Evolutionary conservation across 2,113 vertebrate species (phyloP).

Genomic region (Labeo rohita): DNA sequence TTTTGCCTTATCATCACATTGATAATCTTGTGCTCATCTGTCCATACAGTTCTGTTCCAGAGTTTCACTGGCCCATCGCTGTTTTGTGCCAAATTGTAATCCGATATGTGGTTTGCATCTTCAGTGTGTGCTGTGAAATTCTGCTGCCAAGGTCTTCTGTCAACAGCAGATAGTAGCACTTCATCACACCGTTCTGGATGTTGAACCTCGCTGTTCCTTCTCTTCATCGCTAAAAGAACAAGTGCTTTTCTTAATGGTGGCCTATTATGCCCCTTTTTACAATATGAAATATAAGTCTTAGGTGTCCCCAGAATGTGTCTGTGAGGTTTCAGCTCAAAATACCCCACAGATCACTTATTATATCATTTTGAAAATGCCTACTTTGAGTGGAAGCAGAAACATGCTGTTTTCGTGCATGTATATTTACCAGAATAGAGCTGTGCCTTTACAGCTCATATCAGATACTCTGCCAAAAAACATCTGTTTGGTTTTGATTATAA

Average conservation of each 20-base stretch:
- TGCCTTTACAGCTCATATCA: too few relatives aligned
- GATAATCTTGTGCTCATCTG: slow-evolving; percentile 34
- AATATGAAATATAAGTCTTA: too few relatives aligned
- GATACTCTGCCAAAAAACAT: too few relatives aligned
- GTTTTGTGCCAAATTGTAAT: slow-evolving; percentile 29
- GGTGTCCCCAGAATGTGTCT: too few relatives aligned
- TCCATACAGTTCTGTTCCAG: slow-evolving; percentile 28
- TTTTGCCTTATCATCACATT: slow-evolving; percentile 15
- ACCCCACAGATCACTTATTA: too few relatives aligned
- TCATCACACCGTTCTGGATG: slow-evolving; percentile 6
- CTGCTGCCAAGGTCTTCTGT: slow-evolving; percentile 26
- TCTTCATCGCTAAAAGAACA: not conserved
- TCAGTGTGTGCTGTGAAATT: not conserved
- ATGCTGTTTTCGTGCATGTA: too few relatives aligned
- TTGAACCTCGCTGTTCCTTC: not conserved
- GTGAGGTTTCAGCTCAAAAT: too few relatives aligned
- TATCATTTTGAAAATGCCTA: too few relatives aligned
- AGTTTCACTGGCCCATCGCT: not conserved
- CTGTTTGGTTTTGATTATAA: too few relatives aligned
- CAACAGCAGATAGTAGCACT: slow-evolving; percentile 10
- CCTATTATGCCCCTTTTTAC: too few relatives aligned
- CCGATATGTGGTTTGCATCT: slow-evolving; percentile 15
- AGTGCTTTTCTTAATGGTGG: not conserved
- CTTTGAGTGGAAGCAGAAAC: too few relatives aligned
- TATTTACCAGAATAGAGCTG: too few relatives aligned